These are phyloP conservation scores for Pomacea maculata DNA, from an alignment of 1,140 invertebrate species.

Conservation along the genomic window DNA sequence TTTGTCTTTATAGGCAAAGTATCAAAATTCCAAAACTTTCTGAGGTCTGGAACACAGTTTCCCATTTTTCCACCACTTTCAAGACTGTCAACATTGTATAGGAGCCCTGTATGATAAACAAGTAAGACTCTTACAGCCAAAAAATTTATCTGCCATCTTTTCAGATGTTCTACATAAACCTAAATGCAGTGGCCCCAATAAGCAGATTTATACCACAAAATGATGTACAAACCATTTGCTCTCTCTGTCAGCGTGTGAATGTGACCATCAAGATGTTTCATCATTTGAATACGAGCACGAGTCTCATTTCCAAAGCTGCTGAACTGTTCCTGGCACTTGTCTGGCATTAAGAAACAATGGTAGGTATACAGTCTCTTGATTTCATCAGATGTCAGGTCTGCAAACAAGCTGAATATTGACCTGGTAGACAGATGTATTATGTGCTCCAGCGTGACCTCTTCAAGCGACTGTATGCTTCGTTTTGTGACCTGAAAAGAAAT, in stretches of 20 bases:
- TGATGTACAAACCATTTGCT: constrained; percentile 34
- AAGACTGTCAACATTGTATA: too few species aligned
- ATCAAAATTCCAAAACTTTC: too few species aligned
- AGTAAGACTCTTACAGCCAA: too few species aligned
- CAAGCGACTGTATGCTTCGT: constrained; percentile 43
- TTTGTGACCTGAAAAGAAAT: constrained; percentile 39
- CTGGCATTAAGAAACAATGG: constrained; percentile 67
- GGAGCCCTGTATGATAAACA: too few species aligned
- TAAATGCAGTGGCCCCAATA: neutral
- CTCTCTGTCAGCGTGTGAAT: constrained; percentile 40
- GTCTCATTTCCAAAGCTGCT: constrained; percentile 73
- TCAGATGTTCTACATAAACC: neutral
- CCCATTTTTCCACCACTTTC: too few species aligned
- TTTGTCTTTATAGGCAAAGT: too few species aligned
- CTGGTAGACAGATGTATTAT: constrained; percentile 68
- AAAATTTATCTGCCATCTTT: too few species aligned
- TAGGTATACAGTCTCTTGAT: constrained; percentile 71
- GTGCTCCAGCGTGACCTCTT: constrained; percentile 65
- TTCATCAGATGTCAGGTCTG: constrained; percentile 70
- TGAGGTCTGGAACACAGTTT: too few species aligned
- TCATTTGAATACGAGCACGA: constrained; percentile 69
- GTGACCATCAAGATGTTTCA: constrained; percentile 66
- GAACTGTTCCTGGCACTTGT: constrained; percentile 68
- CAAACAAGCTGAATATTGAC: constrained; percentile 71
- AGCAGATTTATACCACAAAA: neutral